A percentile compares a stretch with the other conserved stretches of the same genome.
These are phyloP conservation scores for Pristis pectinata DNA, from an alignment of 2,797 vertebrate species.

Conservation along the genomic window DNA sequence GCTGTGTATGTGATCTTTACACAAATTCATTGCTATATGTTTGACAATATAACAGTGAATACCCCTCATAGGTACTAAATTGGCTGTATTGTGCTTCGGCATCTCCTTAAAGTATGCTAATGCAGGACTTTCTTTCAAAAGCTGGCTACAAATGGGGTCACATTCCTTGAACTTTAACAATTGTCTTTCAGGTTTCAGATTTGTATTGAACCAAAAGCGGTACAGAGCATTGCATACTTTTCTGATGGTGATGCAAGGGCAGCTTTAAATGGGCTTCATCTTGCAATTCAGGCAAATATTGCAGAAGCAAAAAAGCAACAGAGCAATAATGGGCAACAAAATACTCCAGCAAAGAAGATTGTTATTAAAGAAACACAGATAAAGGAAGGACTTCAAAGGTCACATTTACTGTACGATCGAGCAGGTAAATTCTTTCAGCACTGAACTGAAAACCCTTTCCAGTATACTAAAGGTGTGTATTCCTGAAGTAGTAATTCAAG, in stretches of 20 bases:
- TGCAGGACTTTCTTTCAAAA: no score
- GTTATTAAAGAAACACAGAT: conserved; percentile 78
- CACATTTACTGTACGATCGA: conserved; percentile 92
- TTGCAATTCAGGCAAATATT: conserved; percentile 81
- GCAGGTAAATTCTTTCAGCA: conserved; percentile 66
- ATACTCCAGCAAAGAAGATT: conserved; percentile 48
- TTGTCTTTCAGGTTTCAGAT: conserved; percentile 62
- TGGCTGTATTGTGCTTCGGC: no score
- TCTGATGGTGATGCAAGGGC: conserved; percentile 87
- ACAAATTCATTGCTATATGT: no score
- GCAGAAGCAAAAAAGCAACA: conserved; percentile 45
- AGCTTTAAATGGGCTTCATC: conserved; percentile 84
- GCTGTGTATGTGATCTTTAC: no score
- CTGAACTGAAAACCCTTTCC: not conserved
- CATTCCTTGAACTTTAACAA: not conserved
- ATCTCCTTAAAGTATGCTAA: no score
- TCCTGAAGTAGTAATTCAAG: not conserved
- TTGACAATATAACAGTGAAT: no score
- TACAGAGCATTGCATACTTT: conserved; percentile 81
- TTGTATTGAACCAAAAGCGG: conserved; percentile 77
- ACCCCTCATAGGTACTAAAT: no score
- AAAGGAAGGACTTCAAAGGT: conserved; percentile 90
- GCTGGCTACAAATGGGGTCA: not conserved
- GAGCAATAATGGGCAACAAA: conserved; percentile 44
- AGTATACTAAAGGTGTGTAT: not conserved